Conservation (phyloP, 30 jellyfish, hydroid and myxozoan species). For the Hydractinia symbiolongicarpus region DNA sequence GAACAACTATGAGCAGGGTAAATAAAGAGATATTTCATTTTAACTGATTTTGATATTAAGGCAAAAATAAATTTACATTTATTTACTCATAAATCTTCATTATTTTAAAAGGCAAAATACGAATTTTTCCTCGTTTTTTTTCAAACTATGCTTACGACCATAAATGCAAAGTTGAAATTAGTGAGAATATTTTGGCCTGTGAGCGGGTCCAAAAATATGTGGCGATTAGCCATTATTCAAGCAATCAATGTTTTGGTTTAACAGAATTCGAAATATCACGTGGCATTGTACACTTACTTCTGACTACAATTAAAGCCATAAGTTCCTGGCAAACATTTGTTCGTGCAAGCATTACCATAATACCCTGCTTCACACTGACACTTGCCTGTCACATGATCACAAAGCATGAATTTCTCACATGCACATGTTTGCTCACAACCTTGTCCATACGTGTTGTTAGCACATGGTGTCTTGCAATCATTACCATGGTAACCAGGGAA, state of each 20-base stretch:
- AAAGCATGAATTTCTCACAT: slow-evolving; percentile 40
- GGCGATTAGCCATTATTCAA: no score
- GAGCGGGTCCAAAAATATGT: no score
- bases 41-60: no score
- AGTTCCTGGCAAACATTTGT: slow-evolving; percentile 36
- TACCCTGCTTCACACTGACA: slow-evolving; percentile 72
- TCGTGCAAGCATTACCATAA: slow-evolving; percentile 49
- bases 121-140: no score
- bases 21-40: not conserved
- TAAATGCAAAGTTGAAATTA: not conserved
- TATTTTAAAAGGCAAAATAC: no score
- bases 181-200: no score
- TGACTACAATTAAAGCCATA: slow-evolving; percentile 59
- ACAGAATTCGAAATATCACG: not conserved
- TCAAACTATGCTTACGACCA: not conserved
- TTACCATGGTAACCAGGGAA: slow-evolving; percentile 62
- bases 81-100: no score
- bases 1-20: slow-evolving; percentile 45
- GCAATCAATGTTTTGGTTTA: no score
- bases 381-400: slow-evolving; percentile 64
- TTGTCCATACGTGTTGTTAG: slow-evolving; percentile 40
- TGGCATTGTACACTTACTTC: slow-evolving; percentile 10
- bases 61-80: no score
- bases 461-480: slow-evolving; percentile 47
- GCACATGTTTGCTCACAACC: slow-evolving; percentile 46